Conservation (phyloP, 2,113 vertebrate genomes). For the Halichoeres trimaculatus region DNA sequence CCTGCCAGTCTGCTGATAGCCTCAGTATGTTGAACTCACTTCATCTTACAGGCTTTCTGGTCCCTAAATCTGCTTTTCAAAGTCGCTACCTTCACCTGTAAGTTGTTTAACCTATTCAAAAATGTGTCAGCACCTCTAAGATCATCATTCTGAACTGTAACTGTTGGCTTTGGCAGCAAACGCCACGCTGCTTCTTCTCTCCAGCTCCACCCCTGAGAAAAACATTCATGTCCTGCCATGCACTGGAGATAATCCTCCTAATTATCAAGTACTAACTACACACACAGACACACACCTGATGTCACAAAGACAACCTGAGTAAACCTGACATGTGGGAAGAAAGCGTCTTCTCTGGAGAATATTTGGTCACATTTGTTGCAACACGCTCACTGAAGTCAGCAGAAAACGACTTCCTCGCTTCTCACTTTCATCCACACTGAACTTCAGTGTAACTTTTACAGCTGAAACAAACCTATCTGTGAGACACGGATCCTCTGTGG, state of each 20-base stretch:
- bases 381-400: not conserved
- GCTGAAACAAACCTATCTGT: not conserved
- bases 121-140: no score
- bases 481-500: not conserved
- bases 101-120: no score
- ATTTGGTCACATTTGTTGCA: not conserved
- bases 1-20: no score
- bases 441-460: not conserved
- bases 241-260: conserved; percentile 25
- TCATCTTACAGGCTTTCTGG: no score
- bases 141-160: no score
- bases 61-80: no score
- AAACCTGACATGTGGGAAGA: conserved; percentile 27
- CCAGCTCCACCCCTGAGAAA: conserved; percentile 3
- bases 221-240: not conserved
- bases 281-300: conserved; percentile 34
- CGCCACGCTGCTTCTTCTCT: not conserved
- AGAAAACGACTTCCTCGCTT: not conserved
- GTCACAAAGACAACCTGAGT: not conserved
- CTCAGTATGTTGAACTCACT: no score
- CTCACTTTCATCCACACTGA: not conserved
- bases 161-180: not conserved
- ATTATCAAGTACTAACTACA: not conserved
- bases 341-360: not conserved
- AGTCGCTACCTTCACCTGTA: no score